A percentile compares a stretch with the other conserved stretches of the same genome.
Conservation (phyloP, 2,797 vertebrate genomes). For the Ataeniobius toweri region DNA sequence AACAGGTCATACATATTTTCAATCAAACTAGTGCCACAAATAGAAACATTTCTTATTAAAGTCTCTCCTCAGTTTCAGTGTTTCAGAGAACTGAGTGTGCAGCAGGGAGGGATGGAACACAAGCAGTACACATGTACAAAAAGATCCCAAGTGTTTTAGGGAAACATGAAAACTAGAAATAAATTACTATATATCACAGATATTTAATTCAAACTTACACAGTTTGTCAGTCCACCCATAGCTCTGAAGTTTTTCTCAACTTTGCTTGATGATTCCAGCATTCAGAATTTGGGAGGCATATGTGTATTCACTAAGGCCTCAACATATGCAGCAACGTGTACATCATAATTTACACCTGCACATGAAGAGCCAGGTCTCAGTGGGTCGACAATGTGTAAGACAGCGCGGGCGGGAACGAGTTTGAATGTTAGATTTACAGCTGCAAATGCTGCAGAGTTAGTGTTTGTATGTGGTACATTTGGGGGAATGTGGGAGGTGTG, state of each 20-base stretch:
- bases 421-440: background rate
- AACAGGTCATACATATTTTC: slow-evolving; percentile 35
- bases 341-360: background rate
- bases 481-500: background rate
- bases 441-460: background rate
- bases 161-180: background rate
- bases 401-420: background rate
- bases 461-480: background rate
- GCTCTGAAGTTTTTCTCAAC: background rate
- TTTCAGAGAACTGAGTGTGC: background rate
- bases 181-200: background rate
- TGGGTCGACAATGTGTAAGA: background rate
- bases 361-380: background rate
- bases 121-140: too few species aligned
- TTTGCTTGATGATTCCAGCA: background rate
- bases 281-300: background rate
- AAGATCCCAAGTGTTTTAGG: background rate
- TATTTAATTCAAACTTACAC: background rate
- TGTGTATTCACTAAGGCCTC: background rate
- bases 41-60: slow-evolving; percentile 12
- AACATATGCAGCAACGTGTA: background rate
- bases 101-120: background rate
- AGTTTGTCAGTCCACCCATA: background rate
- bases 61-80: background rate
- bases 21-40: slow-evolving; percentile 16